Conservation (phyloP, 2,888 invertebrate species). For the Patella caerulea region DNA sequence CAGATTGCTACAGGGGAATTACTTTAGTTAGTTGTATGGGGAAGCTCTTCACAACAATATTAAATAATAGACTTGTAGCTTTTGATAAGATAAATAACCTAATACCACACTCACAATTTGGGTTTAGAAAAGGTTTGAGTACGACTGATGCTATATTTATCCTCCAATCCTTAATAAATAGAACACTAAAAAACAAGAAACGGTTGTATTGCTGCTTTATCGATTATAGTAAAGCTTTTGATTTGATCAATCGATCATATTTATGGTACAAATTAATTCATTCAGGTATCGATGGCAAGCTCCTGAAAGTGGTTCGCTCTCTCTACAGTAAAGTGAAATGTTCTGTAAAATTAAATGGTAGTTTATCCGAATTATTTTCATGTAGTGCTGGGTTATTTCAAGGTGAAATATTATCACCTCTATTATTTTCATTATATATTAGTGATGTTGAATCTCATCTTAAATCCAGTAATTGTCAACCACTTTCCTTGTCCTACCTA, state of each 20-base stretch:
- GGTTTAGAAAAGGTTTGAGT: neutral
- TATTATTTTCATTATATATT: neutral
- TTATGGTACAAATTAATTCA: neutral
- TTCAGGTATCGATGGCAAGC: neutral
- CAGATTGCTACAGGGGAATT: conserved; percentile 6
- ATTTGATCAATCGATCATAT: conserved; percentile 2
- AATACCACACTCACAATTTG: neutral
- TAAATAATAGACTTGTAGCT: conserved; percentile 7
- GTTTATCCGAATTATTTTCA: conserved; percentile 1
- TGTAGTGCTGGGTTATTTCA: neutral
- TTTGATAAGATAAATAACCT: neutral
- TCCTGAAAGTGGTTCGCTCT: neutral
- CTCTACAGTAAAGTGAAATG: conserved; percentile 3
- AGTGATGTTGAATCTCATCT: neutral
- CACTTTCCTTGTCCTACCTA: neutral
- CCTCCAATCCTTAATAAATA: neutral
- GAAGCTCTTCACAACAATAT: neutral
- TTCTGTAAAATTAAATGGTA: conserved; percentile 3
- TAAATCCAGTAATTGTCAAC: neutral
- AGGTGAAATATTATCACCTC: neutral
- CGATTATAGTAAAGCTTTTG: conserved; percentile 7
- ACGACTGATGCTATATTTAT: conserved; percentile 4
- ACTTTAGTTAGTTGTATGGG: conserved; percentile 8
- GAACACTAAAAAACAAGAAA: neutral
- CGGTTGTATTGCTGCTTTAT: neutral